Evolutionary conservation across 2,797 vertebrate genomes (phyloP), one percentile per base, ranked within the genome.

Genomic region (Micromesistius poutassou): DNA sequence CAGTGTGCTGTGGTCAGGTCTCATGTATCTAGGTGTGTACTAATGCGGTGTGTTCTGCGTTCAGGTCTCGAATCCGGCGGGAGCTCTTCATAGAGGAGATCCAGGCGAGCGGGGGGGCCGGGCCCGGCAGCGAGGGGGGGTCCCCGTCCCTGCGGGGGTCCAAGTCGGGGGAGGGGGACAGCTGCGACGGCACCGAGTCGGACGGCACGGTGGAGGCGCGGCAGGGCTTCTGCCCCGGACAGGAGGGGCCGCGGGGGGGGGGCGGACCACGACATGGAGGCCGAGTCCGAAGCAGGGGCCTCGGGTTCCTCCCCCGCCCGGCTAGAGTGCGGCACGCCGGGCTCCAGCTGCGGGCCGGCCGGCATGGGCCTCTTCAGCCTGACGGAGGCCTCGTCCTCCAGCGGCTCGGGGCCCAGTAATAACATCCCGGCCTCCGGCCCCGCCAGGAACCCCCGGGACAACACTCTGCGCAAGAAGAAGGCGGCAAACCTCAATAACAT

Each of bases 401-500:
- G 91, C 84, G 84, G 91, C 85, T 90, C 94, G 89, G 72, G 92
- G 93, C 73, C 95, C 89, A 95, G 95, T 97, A 90, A 97, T 96
- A 84, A 94, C 93, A 91, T 96, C 84, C 85, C 88, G 79, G 85
- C 90, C 82, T 90, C 89, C 81, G 90, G 91, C 85, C 84, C 90
- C 5, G 91, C 95, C 90, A 94, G 95, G 92, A 97, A 96, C 94
- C 95, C 96, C 75, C 96, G 96, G 87, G 97, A 99, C 96, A 99
- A 95, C 96, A 97, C 95, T 88, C 89, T 99, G 94, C 94, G 97
- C 87, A 97, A 96, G 95, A 98, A 97, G 95, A 99, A 99, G 92
- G 98, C 97, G 36, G 98, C 98, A 82, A 99, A 99, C 95, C 96
- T 99, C 93, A 99, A 99, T 96, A 99, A 96, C 95, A 99, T 99